A percentile compares a stretch with the other conserved stretches of the same genome.
These are phyloP conservation scores for Microtus montanus DNA, from an alignment of 2,113 vertebrate genomes.

Conservation along the genomic window DNA sequence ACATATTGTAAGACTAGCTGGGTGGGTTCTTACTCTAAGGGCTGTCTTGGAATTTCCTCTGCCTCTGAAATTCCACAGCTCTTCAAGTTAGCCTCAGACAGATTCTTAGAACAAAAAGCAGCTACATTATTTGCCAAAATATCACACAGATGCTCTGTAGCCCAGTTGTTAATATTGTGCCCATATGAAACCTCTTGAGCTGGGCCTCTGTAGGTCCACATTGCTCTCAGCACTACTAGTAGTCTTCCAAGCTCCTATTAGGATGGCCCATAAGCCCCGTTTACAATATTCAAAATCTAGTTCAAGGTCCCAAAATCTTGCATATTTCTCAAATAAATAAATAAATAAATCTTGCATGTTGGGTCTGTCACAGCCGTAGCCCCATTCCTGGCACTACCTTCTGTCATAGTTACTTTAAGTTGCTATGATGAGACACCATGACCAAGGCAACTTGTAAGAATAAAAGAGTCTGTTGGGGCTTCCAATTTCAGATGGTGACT, in stretches of 20 bases:
- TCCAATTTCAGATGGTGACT: background rate
- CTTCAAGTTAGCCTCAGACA: background rate
- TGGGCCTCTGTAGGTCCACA: background rate
- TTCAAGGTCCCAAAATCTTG: background rate
- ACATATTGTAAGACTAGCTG: background rate
- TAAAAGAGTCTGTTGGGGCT: background rate
- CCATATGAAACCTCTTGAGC: background rate
- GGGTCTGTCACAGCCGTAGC: background rate
- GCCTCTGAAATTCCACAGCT: background rate
- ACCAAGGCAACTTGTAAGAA: background rate
- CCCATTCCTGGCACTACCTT: background rate
- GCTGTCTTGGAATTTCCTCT: background rate
- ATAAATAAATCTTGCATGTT: background rate
- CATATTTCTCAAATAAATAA: background rate
- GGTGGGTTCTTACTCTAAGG: background rate
- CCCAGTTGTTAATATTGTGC: background rate
- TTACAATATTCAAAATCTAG: background rate
- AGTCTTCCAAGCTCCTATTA: background rate
- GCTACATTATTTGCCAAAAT: background rate
- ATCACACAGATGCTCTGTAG: background rate
- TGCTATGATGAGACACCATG: background rate
- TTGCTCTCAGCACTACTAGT: background rate
- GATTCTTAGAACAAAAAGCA: background rate
- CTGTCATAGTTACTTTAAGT: background rate
- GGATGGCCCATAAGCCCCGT: background rate